Conservation (phyloP, 2,888 invertebrate genomes). For the Tupiocoris notatus region DNA sequence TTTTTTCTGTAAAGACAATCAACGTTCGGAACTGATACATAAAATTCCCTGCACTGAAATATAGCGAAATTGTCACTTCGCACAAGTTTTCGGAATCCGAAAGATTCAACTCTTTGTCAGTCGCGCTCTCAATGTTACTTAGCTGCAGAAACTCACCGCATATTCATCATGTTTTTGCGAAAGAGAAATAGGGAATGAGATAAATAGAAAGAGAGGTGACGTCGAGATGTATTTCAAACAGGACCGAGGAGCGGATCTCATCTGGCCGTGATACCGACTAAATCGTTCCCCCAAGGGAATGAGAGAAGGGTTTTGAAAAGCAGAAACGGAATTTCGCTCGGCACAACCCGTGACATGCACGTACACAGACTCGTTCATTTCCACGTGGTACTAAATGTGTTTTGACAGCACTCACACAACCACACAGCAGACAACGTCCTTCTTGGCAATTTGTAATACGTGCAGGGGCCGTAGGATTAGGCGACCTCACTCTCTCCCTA, state of each 20-base stretch:
- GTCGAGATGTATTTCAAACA: neutral
- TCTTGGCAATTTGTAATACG: neutral
- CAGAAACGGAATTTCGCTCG: neutral
- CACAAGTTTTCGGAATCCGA: no score
- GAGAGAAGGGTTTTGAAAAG: neutral
- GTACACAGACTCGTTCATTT: neutral
- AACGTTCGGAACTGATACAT: no score
- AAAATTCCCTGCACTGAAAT: no score
- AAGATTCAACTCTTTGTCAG: no score
- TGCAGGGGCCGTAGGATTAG: neutral
- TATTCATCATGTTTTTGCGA: neutral
- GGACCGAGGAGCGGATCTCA: neutral
- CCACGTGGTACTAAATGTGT: neutral
- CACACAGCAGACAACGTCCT: neutral
- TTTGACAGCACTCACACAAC: neutral
- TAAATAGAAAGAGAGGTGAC: neutral
- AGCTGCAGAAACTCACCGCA: neutral
- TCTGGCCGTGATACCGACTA: neutral
- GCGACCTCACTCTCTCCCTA: neutral
- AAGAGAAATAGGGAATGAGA: neutral
- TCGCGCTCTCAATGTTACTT: no score
- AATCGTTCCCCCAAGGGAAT: neutral
- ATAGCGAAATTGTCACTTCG: no score
- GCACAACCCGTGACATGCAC: neutral
- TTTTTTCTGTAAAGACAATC: no score